These are phyloP conservation scores for Naso thynnoides DNA, from an alignment of 2,797 vertebrate species.

Conservation along the genomic window DNA sequence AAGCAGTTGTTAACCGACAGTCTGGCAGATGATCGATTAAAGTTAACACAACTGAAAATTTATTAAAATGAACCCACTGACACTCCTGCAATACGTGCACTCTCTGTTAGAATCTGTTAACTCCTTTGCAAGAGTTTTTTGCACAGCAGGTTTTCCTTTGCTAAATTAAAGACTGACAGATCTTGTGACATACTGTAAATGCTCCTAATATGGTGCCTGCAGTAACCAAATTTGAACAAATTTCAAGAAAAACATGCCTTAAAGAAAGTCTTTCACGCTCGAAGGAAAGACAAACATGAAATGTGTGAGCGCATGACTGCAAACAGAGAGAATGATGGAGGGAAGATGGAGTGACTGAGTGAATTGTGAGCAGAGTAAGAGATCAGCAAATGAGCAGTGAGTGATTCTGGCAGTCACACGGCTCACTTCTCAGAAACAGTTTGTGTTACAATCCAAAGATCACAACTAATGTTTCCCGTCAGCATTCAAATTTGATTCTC, in stretches of 20 bases:
- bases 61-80: background rate
- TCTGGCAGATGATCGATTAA: constrained; percentile 47
- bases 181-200: background rate
- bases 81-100: background rate
- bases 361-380: constrained; percentile 27
- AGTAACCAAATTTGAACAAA: background rate
- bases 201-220: background rate
- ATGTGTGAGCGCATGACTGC: background rate
- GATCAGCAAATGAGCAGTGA: constrained; percentile 45
- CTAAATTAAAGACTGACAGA: background rate
- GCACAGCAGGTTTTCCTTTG: background rate
- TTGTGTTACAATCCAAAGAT: constrained; percentile 35
- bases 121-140: background rate
- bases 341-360: constrained; percentile 18
- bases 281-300: background rate
- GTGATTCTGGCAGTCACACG: constrained; percentile 24
- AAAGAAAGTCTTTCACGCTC: background rate
- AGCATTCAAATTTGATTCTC: constrained; percentile 16
- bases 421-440: constrained; percentile 42
- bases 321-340: constrained; percentile 29
- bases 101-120: background rate
- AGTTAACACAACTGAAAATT: constrained; percentile 28
- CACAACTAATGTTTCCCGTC: constrained; percentile 44
- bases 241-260: background rate
- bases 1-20: constrained; percentile 4